Conservation (phyloP, 2,888 invertebrate species). For the Cheilosia urbana region DNA sequence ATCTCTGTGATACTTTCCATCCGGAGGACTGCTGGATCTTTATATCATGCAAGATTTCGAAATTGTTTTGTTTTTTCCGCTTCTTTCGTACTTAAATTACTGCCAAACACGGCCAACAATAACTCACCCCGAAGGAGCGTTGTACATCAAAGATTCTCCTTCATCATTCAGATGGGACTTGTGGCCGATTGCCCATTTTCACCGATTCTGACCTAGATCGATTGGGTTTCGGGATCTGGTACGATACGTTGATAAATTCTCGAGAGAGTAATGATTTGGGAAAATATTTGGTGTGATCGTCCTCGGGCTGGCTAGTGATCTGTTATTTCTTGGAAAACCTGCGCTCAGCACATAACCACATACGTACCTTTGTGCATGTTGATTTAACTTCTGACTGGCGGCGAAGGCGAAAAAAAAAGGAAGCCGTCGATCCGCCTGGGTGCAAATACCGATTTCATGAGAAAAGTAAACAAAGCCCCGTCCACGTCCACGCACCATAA, state of each 20-base stretch:
- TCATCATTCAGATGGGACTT: slow-evolving; percentile 17
- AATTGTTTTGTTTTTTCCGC: not conserved
- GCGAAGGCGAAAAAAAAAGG: slow-evolving; percentile 61
- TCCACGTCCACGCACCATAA: slow-evolving; percentile 21
- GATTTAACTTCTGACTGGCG: slow-evolving; percentile 72
- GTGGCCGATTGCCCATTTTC: slow-evolving; percentile 16
- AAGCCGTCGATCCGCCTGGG: slow-evolving; percentile 67
- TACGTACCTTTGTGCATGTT: slow-evolving; percentile 48
- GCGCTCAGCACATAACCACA: slow-evolving; percentile 8
- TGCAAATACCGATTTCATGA: slow-evolving; percentile 73
- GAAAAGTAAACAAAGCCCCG: slow-evolving; percentile 67
- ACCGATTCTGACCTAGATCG: slow-evolving; percentile 60
- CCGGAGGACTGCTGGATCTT: not conserved
- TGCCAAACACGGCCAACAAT: slow-evolving; percentile 24
- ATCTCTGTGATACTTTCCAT: slow-evolving; percentile 54
- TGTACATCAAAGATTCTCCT: slow-evolving; percentile 23
- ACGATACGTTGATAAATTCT: slow-evolving; percentile 15
- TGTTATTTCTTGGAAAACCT: slow-evolving; percentile 67
- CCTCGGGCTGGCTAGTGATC: slow-evolving; percentile 61
- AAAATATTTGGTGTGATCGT: slow-evolving; percentile 72
- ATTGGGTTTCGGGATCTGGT: not conserved
- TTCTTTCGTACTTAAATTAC: slow-evolving; percentile 19
- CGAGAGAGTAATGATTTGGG: slow-evolving; percentile 58
- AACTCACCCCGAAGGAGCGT: slow-evolving; percentile 53
- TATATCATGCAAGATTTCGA: slow-evolving; percentile 55